Percentiles rank a stretch among this genome's conserved stretches.
Conservation (phyloP, 2,888 invertebrate genomes). For the Ypsolopha sequella region DNA sequence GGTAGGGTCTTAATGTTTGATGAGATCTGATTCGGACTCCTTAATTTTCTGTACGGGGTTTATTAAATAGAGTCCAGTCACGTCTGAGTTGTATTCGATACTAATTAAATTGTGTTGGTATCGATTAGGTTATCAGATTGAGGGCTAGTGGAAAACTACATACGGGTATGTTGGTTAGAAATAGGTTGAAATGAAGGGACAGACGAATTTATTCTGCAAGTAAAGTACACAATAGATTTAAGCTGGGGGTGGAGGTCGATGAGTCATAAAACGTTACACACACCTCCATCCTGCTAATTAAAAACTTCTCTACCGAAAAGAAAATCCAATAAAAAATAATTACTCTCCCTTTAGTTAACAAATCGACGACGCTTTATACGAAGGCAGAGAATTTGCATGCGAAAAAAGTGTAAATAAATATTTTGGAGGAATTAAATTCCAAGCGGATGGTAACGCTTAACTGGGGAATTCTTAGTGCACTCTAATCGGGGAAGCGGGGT, state of each 20-base stretch:
- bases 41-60: constrained; percentile 47
- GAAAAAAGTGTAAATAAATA: constrained; percentile 49
- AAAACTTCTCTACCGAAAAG: constrained; percentile 51
- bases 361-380: constrained; percentile 33
- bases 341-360: constrained; percentile 38
- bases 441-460: constrained; percentile 63
- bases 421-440: constrained; percentile 60
- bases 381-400: constrained; percentile 35
- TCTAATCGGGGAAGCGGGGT: constrained; percentile 57
- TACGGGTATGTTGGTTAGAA: neutral
- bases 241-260: no score
- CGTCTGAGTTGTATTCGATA: constrained; percentile 28
- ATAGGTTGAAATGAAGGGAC: neutral
- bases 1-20: constrained; percentile 57
- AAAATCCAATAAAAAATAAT: constrained; percentile 54
- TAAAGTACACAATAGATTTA: no score
- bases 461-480: constrained; percentile 63
- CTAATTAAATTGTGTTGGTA: constrained; percentile 26
- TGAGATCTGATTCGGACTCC: constrained; percentile 54
- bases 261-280: constrained; percentile 16
- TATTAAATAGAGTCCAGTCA: constrained; percentile 36
- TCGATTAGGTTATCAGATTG: neutral
- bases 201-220: no score
- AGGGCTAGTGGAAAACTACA: neutral
- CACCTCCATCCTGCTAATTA: constrained; percentile 41